phyloP scores from a whole-genome alignment of 2,113 vertebrate species.

The Crotalus tigris region DNA sequence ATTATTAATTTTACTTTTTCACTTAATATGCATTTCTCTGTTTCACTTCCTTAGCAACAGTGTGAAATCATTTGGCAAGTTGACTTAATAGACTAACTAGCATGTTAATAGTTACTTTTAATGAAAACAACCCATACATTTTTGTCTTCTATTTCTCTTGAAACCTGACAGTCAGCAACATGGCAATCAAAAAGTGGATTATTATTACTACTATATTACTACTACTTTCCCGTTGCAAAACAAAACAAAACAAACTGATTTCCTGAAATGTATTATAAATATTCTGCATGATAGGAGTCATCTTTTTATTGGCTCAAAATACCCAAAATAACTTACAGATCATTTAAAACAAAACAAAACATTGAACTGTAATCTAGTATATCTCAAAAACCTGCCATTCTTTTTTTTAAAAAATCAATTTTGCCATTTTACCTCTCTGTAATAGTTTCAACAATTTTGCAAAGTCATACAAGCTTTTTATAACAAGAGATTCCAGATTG shows the following conservation, averaged over 20 bases:
- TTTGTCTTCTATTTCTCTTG: neutral
- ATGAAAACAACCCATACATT: neutral
- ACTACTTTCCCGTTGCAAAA: neutral
- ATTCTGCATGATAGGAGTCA: neutral
- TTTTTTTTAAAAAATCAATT: neutral
- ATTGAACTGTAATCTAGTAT: neutral
- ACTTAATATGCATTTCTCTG: neutral
- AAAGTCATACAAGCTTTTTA: no score
- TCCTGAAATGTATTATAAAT: neutral
- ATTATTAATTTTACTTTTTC: neutral
- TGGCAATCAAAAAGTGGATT: neutral
- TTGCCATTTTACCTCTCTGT: neutral
- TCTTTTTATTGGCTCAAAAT: neutral
- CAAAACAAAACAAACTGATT: neutral
- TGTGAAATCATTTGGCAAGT: neutral
- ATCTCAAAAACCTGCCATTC: neutral
- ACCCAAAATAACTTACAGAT: neutral
- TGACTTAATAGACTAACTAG: neutral
- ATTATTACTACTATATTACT: neutral
- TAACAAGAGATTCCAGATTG: no score
- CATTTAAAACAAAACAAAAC: neutral
- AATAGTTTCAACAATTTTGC: neutral
- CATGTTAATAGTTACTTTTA: neutral
- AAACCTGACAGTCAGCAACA: neutral
- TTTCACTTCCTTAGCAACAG: neutral